Evolutionary conservation across 1,140 invertebrate genomes (phyloP).

Genomic region (Conopomorpha cramerella): DNA sequence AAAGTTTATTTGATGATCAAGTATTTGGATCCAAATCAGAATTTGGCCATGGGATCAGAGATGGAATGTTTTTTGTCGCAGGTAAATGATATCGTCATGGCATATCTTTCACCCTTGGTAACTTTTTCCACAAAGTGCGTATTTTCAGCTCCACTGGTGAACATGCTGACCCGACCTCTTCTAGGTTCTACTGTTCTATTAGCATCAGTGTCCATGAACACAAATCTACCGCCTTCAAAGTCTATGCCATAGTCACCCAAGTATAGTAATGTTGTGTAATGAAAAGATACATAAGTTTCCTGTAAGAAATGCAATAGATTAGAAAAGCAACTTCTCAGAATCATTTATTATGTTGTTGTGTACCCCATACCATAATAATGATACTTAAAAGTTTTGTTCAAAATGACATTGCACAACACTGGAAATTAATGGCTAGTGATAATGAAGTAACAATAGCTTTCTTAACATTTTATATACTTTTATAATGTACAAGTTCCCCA

Average conservation of each 20-base stretch:
- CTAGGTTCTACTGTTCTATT: constrained; percentile 79
- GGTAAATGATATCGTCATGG: constrained; percentile 84
- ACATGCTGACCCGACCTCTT: constrained; percentile 79
- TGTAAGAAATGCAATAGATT: constrained; percentile 58
- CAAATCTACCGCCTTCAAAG: constrained; percentile 81
- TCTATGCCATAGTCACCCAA: constrained; percentile 75
- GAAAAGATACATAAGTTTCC: constrained; percentile 83
- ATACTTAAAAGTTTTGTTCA: no score
- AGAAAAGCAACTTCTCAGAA: no score
- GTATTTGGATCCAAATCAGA: no score
- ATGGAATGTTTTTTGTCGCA: constrained; percentile 72
- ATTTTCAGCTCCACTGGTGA: constrained; percentile 87
- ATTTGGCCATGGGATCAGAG: constrained; percentile 65
- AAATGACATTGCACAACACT: no score
- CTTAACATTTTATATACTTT: no score
- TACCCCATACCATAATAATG: no score
- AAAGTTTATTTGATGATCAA: no score
- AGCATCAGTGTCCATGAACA: constrained; percentile 76
- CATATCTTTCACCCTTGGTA: constrained; percentile 72
- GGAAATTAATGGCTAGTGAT: no score
- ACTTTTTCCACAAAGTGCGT: constrained; percentile 83
- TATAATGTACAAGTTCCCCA: no score
- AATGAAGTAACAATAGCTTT: no score
- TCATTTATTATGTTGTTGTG: no score
- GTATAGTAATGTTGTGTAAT: constrained; percentile 84